Conservation (phyloP, 2,113 vertebrate genomes). For the Nothobranchius furzeri region DNA sequence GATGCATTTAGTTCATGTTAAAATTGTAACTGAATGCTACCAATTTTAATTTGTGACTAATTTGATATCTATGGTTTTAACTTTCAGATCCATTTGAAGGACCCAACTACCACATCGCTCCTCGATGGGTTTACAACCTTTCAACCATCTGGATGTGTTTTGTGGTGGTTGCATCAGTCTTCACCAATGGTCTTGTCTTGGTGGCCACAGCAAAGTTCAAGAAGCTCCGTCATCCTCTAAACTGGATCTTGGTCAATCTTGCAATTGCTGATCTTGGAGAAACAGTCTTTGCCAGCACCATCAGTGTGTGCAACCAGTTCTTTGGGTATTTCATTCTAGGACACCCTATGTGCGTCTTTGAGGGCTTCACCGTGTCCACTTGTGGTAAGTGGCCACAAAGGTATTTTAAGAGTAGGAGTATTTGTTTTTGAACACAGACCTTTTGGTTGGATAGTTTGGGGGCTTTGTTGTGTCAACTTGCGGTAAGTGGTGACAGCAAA, state of each 20-base stretch:
- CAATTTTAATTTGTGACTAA: too few relatives aligned
- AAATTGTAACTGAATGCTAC: too few relatives aligned
- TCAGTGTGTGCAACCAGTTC: conserved; percentile 88
- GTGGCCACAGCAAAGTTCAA: conserved; percentile 89
- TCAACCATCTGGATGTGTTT: conserved; percentile 86
- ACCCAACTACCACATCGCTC: conserved; percentile 90
- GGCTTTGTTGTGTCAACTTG: too few relatives aligned
- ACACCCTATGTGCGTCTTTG: conserved; percentile 86
- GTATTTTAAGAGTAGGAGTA: too few relatives aligned
- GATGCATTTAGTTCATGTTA: too few relatives aligned
- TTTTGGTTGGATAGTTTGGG: too few relatives aligned
- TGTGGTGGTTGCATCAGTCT: conserved; percentile 81
- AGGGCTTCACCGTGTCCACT: conserved; percentile 83
- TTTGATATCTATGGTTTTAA: too few relatives aligned
- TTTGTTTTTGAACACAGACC: too few relatives aligned
- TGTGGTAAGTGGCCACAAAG: conserved; percentile 79
- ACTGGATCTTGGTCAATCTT: conserved; percentile 94
- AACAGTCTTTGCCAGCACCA: conserved; percentile 87
- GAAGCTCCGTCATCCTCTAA: conserved; percentile 90
- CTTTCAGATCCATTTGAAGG: conserved; percentile 87
- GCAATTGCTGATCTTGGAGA: conserved; percentile 88
- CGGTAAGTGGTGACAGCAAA: too few relatives aligned
- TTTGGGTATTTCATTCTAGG: conserved; percentile 90
- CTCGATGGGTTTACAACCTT: conserved; percentile 86
- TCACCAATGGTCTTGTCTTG: conserved; percentile 90